A percentile compares a stretch with the other conserved stretches of the same genome.
These are phyloP conservation scores for Odontocerum albicorne DNA, from an alignment of 2,888 invertebrate species.

Conservation along the genomic window DNA sequence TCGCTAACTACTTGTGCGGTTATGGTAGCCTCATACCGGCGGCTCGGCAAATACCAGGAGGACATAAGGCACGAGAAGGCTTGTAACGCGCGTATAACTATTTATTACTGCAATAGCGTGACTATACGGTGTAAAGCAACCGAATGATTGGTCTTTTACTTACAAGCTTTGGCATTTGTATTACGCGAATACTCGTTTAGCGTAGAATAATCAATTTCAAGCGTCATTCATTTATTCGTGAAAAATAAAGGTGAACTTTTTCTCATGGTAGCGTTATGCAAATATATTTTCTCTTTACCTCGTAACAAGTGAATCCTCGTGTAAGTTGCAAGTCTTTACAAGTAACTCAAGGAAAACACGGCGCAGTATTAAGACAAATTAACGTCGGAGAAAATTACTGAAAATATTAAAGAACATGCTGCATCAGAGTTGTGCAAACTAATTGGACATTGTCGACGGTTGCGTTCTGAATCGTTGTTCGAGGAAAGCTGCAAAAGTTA, in stretches of 20 bases:
- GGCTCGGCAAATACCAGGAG: conserved; percentile 28
- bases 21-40: conserved; percentile 29
- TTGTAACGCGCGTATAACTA: conserved; percentile 1
- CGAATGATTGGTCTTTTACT: conserved; percentile 17
- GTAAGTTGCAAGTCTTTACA: too few relatives aligned
- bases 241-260: conserved; percentile 11
- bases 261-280: conserved; percentile 2
- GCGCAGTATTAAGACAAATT: too few relatives aligned
- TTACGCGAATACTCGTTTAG: conserved; percentile 2
- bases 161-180: conserved; percentile 20
- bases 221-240: too few relatives aligned
- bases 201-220: conserved; percentile 1
- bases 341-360: too few relatives aligned
- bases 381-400: too few relatives aligned
- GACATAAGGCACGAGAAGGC: conserved; percentile 21
- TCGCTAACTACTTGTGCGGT: conserved; percentile 32
- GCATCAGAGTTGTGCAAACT: too few relatives aligned
- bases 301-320: neutral
- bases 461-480: too few relatives aligned
- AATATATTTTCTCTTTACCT: neutral
- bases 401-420: too few relatives aligned
- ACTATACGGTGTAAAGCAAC: conserved; percentile 13
- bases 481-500: too few relatives aligned
- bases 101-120: conserved; percentile 8
- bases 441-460: too few relatives aligned